Percentiles rank a stretch among this genome's conserved stretches.
phyloP scores from a whole-genome alignment of 2,113 vertebrate species.

The Mesembrinibis cayennensis region DNA sequence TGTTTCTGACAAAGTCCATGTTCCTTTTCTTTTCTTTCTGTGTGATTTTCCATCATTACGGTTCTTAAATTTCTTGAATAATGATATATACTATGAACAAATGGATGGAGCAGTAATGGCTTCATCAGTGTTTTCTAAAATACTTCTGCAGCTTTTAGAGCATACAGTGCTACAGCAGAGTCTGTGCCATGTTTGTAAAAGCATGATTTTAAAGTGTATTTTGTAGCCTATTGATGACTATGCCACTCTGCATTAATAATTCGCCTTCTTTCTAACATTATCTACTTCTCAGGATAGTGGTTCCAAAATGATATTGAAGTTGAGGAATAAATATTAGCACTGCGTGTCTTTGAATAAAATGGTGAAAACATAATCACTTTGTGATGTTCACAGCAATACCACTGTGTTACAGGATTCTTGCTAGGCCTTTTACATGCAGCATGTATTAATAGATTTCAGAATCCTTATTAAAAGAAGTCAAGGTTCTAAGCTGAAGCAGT shows the following conservation, averaged over 20 bases:
- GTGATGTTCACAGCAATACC: slow-evolving; percentile 2
- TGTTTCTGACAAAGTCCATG: slow-evolving; percentile 79
- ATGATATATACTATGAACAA: slow-evolving; percentile 81
- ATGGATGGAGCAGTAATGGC: slow-evolving; percentile 76
- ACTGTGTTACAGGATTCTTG: neutral
- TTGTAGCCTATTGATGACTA: slow-evolving; percentile 35
- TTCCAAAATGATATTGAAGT: neutral
- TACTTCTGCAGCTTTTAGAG: slow-evolving; percentile 62
- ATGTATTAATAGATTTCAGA: neutral
- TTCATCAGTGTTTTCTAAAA: slow-evolving; percentile 80
- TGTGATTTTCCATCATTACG: slow-evolving; percentile 83
- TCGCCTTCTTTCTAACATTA: slow-evolving; percentile 23
- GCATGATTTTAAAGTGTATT: slow-evolving; percentile 62
- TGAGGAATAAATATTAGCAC: neutral
- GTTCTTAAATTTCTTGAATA: slow-evolving; percentile 86
- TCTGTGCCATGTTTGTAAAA: slow-evolving; percentile 62
- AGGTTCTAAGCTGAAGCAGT: neutral
- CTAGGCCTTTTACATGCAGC: neutral
- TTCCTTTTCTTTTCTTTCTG: slow-evolving; percentile 80
- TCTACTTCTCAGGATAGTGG: slow-evolving; percentile 21
- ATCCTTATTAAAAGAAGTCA: neutral
- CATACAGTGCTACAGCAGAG: slow-evolving; percentile 16
- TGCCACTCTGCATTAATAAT: slow-evolving; percentile 62
- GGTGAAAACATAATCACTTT: neutral
- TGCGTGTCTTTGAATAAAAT: slow-evolving; percentile 13